Base-by-base conservation (phyloP, 2,113 vertebrate species). In the Vireo altiloquus region DNA sequence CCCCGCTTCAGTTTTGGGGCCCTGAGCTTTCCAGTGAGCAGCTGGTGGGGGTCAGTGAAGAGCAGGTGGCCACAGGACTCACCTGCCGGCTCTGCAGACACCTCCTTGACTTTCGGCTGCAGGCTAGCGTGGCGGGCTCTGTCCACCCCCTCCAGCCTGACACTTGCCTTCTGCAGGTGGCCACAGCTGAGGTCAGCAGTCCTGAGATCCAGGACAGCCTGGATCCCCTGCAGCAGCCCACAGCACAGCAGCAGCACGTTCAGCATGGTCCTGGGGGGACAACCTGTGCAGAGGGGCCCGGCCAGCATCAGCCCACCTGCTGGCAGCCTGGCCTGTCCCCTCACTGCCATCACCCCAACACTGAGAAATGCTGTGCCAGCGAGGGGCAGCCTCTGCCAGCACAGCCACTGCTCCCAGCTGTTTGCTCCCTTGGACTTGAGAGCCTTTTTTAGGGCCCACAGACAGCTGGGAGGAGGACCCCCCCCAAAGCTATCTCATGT, bases 231-330 rank as follows among this genome's bases (percentile, higher is more conserved):
- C 92, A 98, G 90, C 92, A 98, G 77, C 66, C 92, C 97, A 3
- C 96, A 97, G 83, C 97, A 97, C 92, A 98, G 96, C 96, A 98
- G 86, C 82, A 97, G 57, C 76, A 84, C 28, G 3, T 94, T 96
- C 97, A 98, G 87, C 98, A 98, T 98, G 91, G 63, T 97, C 92
- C 89, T 40, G 27, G 69, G 47, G 47, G 33, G 31, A 30, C 64
- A 56, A 28, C 71, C 95, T 97, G 92, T 5, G 1, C 16, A 28
- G 35, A 30, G 17, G 9, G 25, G 11, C 46, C 21, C 7, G 0
- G 56, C 13, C 60, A 6, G 47, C 1, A 1, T 82, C 71, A 93
- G 59, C 33, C 3, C 7, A 0, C 19, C 22, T 0, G 4, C 47
- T 20, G 65, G 59, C 57, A 75, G 52, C 49, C 71, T 27, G 33